Conservation (phyloP, 2,113 vertebrate genomes). For the Lates calcarifer region DNA sequence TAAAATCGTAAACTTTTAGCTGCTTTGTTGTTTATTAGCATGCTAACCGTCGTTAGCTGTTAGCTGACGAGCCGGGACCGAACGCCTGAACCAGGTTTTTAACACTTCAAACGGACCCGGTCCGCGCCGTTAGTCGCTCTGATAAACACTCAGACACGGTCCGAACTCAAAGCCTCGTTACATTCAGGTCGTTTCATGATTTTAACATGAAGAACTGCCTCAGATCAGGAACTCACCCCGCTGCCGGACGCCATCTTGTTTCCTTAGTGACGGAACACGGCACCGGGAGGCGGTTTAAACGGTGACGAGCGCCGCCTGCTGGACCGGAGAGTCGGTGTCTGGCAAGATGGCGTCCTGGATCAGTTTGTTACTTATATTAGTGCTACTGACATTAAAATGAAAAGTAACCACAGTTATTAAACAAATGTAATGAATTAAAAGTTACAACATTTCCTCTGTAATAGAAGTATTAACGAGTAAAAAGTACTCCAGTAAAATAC, state of each 20-base stretch:
- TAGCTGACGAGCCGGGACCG: background rate
- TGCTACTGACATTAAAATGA: too few species aligned
- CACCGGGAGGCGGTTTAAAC: background rate
- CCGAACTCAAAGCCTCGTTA: accelerated
- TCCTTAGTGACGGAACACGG: background rate
- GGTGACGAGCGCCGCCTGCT: constrained; percentile 13
- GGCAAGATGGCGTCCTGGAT: too few species aligned
- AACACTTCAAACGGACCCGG: background rate
- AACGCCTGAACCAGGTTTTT: background rate
- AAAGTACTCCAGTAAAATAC: too few species aligned
- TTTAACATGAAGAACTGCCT: background rate
- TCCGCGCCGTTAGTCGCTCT: accelerated
- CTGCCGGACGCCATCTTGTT: constrained; percentile 82
- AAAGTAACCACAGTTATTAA: too few species aligned
- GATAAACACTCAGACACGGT: accelerated
- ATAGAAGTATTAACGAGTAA: too few species aligned
- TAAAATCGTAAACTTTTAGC: background rate
- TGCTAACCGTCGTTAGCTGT: background rate
- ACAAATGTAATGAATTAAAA: too few species aligned
- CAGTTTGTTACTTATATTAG: too few species aligned
- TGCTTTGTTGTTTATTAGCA: background rate
- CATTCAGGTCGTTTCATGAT: accelerated
- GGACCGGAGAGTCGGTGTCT: background rate
- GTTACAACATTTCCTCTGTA: too few species aligned
- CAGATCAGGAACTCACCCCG: constrained; percentile 65